Evolutionary conservation across 2,113 vertebrate species (phyloP).

Genomic region (Alaudala cheleensis): DNA sequence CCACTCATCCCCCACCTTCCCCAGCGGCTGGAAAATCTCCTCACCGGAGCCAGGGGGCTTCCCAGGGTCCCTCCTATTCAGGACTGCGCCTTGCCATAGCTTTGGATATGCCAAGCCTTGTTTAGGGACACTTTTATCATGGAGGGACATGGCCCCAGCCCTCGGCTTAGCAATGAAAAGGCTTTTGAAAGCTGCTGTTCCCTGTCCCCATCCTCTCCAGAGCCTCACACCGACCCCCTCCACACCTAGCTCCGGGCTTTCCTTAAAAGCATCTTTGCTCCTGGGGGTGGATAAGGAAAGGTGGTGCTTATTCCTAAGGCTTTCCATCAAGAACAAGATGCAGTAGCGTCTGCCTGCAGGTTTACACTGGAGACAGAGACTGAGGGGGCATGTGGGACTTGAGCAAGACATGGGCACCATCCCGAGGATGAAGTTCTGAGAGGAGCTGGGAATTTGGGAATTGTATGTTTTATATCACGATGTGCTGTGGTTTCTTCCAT

Average conservation of each 20-base stretch:
- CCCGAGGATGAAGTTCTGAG: background rate
- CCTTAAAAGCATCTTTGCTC: background rate
- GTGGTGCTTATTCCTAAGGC: background rate
- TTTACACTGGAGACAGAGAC: background rate
- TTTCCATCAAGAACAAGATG: background rate
- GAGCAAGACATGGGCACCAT: accelerated
- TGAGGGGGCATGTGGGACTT: accelerated
- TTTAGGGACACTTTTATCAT: slow-evolving; percentile 37
- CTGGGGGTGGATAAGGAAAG: background rate
- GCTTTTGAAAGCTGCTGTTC: background rate
- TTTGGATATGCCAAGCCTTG: slow-evolving; percentile 20
- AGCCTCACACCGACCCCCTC: background rate
- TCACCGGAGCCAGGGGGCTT: accelerated
- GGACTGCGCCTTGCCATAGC: background rate
- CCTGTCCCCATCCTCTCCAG: background rate
- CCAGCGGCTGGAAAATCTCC: background rate
- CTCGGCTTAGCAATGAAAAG: slow-evolving; percentile 27
- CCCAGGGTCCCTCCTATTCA: background rate
- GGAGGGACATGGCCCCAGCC: background rate
- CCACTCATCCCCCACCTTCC: background rate
- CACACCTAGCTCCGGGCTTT: background rate
- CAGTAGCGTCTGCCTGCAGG: background rate
- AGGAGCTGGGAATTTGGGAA: background rate
- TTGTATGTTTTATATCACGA: background rate
- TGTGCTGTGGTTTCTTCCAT: background rate